These are phyloP conservation scores for Archilochus colubris DNA, from an alignment of 2,113 vertebrate species.

Conservation along the genomic window DNA sequence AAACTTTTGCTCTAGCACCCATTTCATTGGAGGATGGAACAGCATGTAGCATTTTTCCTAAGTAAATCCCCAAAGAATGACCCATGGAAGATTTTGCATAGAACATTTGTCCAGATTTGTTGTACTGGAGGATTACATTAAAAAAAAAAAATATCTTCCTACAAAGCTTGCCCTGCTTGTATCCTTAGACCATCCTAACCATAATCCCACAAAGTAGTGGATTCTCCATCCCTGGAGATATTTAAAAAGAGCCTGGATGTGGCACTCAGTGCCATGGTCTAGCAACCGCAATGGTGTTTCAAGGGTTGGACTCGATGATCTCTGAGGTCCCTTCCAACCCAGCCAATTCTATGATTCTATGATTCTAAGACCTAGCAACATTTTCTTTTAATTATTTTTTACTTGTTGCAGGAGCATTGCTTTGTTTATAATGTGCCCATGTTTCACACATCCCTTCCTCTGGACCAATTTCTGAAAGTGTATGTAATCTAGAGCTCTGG, in stretches of 20 bases:
- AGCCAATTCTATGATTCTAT: too few species aligned
- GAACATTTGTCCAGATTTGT: neutral
- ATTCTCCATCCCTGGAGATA: too few species aligned
- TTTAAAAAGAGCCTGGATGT: too few species aligned
- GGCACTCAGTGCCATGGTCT: too few species aligned
- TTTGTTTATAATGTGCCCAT: neutral
- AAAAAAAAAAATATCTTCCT: neutral
- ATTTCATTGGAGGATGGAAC: neutral
- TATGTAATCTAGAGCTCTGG: neutral
- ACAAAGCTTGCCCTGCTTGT: neutral
- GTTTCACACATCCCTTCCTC: neutral
- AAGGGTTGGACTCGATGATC: too few species aligned
- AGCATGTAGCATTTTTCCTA: neutral
- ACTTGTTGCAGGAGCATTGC: neutral
- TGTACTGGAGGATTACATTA: neutral
- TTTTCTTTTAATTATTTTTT: neutral
- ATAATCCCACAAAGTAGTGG: neutral
- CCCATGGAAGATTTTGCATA: neutral
- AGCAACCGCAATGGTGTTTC: too few species aligned
- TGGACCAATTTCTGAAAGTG: neutral
- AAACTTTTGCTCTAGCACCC: neutral
- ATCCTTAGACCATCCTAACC: neutral
- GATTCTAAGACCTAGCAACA: neutral
- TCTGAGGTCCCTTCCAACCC: too few species aligned
- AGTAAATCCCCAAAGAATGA: neutral